Conservation (phyloP, 1,140 invertebrate genomes). For the Battus philenor region DNA sequence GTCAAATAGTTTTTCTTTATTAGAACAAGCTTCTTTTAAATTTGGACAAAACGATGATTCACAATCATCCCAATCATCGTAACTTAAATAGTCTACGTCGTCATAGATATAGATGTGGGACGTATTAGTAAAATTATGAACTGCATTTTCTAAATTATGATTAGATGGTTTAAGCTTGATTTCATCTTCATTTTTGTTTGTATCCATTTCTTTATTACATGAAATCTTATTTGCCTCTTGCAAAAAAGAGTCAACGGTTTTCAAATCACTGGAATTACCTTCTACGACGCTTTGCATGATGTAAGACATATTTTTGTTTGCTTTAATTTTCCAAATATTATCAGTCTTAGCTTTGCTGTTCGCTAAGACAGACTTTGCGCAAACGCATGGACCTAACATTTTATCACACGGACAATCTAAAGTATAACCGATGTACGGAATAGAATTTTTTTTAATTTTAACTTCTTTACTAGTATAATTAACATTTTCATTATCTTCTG, state of each 20-base stretch:
- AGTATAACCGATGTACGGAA: conserved; percentile 47
- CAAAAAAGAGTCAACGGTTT: neutral
- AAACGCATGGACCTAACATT: conserved; percentile 41
- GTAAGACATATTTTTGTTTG: conserved; percentile 34
- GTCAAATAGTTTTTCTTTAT: conserved; percentile 28
- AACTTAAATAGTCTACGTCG: conserved; percentile 3
- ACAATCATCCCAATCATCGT: conserved; percentile 11
- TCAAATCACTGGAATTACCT: conserved; percentile 10
- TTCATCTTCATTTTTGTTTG: conserved; percentile 22
- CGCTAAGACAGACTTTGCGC: conserved; percentile 36
- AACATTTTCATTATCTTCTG: conserved; percentile 2
- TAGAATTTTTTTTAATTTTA: conserved; percentile 1
- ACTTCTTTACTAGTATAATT: neutral
- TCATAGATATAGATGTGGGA: conserved; percentile 16
- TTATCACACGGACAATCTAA: conserved; percentile 48
- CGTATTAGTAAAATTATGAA: conserved; percentile 25
- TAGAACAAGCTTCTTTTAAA: conserved; percentile 10
- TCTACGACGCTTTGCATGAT: conserved; percentile 31
- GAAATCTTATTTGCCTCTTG: neutral
- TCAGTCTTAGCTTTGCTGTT: conserved; percentile 31
- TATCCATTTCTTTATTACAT: conserved; percentile 23
- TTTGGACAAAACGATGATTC: conserved; percentile 10
- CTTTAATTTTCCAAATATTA: conserved; percentile 33
- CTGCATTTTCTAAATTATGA: conserved; percentile 17
- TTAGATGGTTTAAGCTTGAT: conserved; percentile 38